phyloP scores from a whole-genome alignment of 2,797 vertebrate genomes.

The Delichon dasypus region DNA sequence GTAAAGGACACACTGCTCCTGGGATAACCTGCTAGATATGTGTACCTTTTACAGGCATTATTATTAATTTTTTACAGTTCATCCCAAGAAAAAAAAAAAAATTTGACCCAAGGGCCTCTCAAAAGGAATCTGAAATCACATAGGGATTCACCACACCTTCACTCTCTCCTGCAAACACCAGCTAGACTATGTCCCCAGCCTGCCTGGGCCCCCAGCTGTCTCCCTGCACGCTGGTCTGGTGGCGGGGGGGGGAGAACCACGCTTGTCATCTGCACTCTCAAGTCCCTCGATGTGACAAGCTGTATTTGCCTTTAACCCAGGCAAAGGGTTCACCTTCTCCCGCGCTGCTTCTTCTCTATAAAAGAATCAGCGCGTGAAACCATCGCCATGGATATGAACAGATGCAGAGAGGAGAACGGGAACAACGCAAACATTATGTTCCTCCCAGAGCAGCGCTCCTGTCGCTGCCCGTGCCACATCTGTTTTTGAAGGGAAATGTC shows the following conservation, averaged over 20 bases:
- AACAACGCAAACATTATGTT: slow-evolving; percentile 60
- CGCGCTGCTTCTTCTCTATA: not conserved
- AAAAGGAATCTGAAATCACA: not conserved
- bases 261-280: not conserved
- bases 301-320: not conserved
- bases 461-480: slow-evolving; percentile 74
- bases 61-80: not conserved
- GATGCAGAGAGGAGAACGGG: slow-evolving; percentile 43
- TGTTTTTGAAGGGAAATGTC: slow-evolving; percentile 84
- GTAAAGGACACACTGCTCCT: not conserved
- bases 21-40: not conserved
- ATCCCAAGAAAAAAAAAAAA: not conserved
- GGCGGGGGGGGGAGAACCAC: not conserved
- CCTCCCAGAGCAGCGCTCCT: slow-evolving; percentile 52
- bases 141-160: not conserved
- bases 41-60: not conserved
- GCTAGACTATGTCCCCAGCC: not conserved
- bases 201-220: not conserved
- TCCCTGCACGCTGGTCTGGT: not conserved
- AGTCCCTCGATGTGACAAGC: not conserved
- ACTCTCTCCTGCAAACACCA: not conserved
- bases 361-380: not conserved
- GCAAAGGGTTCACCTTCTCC: slow-evolving; percentile 29
- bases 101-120: not conserved
- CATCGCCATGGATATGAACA: slow-evolving; percentile 21